Evolutionary conservation across 2,113 vertebrate species (phyloP), one percentile per base, ranked within the genome.

Genomic region (Phrynosoma blainvillii): DNA sequence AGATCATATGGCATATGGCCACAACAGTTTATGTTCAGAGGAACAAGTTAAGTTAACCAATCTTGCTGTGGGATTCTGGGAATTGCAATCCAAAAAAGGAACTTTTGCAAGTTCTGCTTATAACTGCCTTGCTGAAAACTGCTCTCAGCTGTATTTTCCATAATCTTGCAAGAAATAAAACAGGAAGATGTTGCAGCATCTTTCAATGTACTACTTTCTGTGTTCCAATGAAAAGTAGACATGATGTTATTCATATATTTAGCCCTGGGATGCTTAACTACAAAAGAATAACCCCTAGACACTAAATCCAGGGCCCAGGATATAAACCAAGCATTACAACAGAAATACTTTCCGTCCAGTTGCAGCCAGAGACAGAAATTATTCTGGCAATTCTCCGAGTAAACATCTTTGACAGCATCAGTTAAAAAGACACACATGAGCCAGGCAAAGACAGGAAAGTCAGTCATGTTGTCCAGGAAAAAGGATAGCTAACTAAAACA

Each of bases 401-500:
- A 62, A 18, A 62, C 59, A 2, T 14, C 59, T 18, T 16, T 62
- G 59, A 62, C 59, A 74, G 25, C 40, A 66, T 11, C 78, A 80
- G 30, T 32, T 13, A 32, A 75, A 82, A n/a, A 78, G 30, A 76
- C 9, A 54, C 25, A 66, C 6, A 23, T 40, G 36, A 75, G 56
- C 18, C 77, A 36, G 25, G 30, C 16, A 52, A 54, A 56, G 75
- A 23, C 14, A 32, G 27, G 7, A 5, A 56, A 82, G 42, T 76
- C 32, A 77, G 65, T 32, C 79, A 68, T 77, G 36, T 70, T 68
- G 1, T 68, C 18, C 30, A 40, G 4, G 12, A n/a, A 59, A 47
- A 89, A 76, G 76, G 78, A 66, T 21, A 42, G 16, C 56, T 59
- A 86, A 82, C 71, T 47, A 82, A 82, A 86, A 42, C 27, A 89